These are phyloP conservation scores for Seriola quinqueradiata DNA, from an alignment of 2,113 vertebrate genomes.

Conservation along the genomic window DNA sequence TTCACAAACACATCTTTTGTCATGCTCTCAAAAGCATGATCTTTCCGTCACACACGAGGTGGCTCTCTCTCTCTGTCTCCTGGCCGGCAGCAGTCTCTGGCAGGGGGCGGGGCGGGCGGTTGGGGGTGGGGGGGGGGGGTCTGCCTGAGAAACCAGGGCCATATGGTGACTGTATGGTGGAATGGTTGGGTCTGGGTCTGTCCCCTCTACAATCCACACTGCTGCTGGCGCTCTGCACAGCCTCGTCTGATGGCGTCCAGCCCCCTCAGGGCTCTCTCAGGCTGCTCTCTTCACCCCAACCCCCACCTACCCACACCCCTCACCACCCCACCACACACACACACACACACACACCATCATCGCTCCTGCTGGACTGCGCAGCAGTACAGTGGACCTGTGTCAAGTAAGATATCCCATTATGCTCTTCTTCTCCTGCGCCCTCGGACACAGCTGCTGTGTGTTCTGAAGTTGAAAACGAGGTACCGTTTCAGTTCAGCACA, in stretches of 20 bases:
- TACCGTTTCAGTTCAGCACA: neutral
- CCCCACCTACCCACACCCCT: neutral
- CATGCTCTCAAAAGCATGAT: conserved; percentile 27
- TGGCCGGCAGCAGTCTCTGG: conserved; percentile 45
- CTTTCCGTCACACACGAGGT: conserved; percentile 20
- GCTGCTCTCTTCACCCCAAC: conserved; percentile 31
- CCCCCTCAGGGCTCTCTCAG: conserved; percentile 54
- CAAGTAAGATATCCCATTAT: conserved; percentile 5
- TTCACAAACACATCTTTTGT: conserved; percentile 9
- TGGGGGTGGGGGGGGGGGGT: conserved; percentile 28
- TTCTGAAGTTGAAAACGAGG: neutral
- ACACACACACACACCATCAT: neutral
- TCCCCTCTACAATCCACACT: conserved; percentile 56
- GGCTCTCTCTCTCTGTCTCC: conserved; percentile 18
- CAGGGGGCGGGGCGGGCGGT: conserved; percentile 11
- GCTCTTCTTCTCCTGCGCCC: neutral
- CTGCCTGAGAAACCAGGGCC: conserved; percentile 56
- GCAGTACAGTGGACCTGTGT: neutral
- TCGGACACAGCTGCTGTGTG: conserved; percentile 17
- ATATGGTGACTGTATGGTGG: conserved; percentile 73
- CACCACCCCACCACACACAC: too few species aligned
- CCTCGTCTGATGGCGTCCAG: conserved; percentile 56
- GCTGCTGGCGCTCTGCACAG: conserved; percentile 63
- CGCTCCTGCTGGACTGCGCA: conserved; percentile 21
- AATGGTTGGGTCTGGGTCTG: conserved; percentile 65